Conservation (phyloP, 2,113 vertebrate species). For the Uria lomvia region DNA sequence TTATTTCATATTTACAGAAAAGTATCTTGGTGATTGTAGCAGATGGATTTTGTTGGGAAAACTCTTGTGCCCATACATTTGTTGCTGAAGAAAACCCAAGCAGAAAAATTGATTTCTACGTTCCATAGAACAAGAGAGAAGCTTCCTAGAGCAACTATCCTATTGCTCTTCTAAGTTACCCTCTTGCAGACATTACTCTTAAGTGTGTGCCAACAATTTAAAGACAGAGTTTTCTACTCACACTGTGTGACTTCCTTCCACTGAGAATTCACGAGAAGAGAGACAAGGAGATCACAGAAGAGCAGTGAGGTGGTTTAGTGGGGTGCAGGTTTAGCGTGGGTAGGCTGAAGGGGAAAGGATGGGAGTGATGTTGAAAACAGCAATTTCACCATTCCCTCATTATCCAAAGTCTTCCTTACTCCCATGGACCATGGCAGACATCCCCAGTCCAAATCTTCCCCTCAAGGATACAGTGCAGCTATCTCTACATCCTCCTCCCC, state of each 20-base stretch:
- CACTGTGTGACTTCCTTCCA: neutral
- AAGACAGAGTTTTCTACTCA: neutral
- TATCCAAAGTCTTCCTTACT: neutral
- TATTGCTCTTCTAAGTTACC: neutral
- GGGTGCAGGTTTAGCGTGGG: no score
- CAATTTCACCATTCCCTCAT: neutral
- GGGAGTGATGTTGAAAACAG: fast-evolving
- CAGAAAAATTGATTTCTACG: neutral
- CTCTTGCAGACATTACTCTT: neutral
- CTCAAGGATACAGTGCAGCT: neutral
- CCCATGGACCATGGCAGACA: neutral
- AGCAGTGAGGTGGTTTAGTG: neutral
- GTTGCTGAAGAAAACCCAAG: neutral
- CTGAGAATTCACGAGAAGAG: neutral
- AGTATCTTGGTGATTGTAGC: neutral
- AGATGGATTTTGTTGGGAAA: neutral
- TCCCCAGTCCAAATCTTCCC: neutral
- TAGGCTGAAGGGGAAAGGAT: neutral
- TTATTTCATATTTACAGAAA: neutral
- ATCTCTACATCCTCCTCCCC: neutral
- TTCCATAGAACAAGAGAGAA: neutral
- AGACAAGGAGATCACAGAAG: neutral
- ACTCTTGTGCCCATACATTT: neutral
- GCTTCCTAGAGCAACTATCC: neutral
- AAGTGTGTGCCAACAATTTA: neutral